Base-by-base conservation (phyloP, 1,140 invertebrate species). In the Sitodiplosis mosellana region DNA sequence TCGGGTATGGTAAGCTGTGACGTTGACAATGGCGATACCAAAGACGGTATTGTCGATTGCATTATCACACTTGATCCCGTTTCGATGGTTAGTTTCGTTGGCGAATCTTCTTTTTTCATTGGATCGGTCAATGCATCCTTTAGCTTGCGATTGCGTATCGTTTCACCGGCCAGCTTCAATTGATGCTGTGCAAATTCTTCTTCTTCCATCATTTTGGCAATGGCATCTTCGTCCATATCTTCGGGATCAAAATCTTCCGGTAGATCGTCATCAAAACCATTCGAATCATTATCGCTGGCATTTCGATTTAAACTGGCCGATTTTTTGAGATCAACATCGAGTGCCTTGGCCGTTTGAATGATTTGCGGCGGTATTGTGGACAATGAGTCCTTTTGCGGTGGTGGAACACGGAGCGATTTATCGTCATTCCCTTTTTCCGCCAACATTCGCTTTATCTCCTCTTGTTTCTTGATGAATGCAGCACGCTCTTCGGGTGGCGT, bases 191-290 rank as follows among this genome's bases (percentile, higher is more conserved):
- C 73, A 20, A 71, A 74, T 49, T 77, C 73, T 56, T 78, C 73
- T 52, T 76, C 73, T 49, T 73, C 69, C 57, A 77, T 75, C 72
- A 75, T 76, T 47, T 69, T 67, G 2, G 72, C 72, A 15, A 76
- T 61, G 33, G 73, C 69, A 44, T 74, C 70, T 20, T 73, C 67
- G 47, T 66, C 68, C 49, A 70, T 57, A 47, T 75, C 72, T 14
- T 69, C 61, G 12, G 60, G 58, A 27, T 63, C 44, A 41, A 43
- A 48, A 45, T 60, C 60, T 20, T 64, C 61, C 0, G 53, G 62
- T 19, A 64, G 43, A 48, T 58, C 57, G 0, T 58, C 55, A 18
- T 65, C 59, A 12, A 58, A 57, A n/a, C 61, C 54, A 46, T 63
- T 61, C 3, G 55, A 53, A 41, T 60, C 63, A 18, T 57, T 56